phyloP scores from a whole-genome alignment of 2,113 vertebrate species.

The Tachycineta bicolor region DNA sequence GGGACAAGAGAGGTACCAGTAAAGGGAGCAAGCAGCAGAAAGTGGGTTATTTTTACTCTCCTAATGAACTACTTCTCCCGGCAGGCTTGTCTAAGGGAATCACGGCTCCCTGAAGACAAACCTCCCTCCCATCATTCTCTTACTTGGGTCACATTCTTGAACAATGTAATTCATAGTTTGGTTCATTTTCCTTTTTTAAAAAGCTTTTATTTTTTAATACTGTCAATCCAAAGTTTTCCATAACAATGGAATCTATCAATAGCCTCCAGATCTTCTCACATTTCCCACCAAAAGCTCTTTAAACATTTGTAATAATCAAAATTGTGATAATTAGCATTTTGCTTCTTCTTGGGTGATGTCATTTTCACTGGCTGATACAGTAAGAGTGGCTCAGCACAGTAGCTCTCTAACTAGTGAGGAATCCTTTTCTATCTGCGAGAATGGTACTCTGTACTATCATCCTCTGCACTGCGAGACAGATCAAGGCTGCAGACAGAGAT shows the following conservation, averaged over 20 bases:
- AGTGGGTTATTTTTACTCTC: background rate
- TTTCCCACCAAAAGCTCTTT: slow-evolving; percentile 10
- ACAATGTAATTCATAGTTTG: background rate
- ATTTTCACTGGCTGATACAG: background rate
- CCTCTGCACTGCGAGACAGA: background rate
- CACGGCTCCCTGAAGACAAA: background rate
- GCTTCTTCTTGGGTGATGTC: background rate
- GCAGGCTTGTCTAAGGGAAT: background rate
- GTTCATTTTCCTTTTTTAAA: background rate
- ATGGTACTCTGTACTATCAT: background rate
- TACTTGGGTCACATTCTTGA: background rate
- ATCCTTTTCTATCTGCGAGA: background rate
- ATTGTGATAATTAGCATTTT: background rate
- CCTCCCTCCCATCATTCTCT: background rate
- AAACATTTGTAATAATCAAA: background rate
- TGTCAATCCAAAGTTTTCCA: background rate
- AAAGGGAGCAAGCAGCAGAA: background rate
- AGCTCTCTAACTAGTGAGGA: background rate
- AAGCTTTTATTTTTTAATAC: background rate
- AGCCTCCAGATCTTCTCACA: slow-evolving; percentile 8
- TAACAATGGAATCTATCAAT: background rate
- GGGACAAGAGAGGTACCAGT: background rate
- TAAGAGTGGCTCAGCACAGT: background rate
- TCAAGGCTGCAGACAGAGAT: background rate
- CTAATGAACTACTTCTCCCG: background rate